Conservation (phyloP, 2,113 vertebrate species). For the Gallinago media region DNA sequence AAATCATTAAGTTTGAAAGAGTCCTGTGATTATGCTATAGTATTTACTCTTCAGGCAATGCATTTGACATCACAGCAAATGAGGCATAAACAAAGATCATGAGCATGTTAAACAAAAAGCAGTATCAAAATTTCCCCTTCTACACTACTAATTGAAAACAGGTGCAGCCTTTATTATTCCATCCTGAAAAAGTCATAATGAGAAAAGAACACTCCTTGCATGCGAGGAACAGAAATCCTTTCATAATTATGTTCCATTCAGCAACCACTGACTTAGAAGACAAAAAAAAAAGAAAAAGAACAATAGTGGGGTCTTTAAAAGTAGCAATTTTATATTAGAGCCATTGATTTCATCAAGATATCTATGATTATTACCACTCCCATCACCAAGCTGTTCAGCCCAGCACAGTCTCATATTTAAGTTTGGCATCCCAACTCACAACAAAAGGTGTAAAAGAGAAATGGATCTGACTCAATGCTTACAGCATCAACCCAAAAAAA, state of each 20-base stretch:
- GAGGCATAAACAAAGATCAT: constrained; percentile 80
- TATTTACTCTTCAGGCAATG: constrained; percentile 77
- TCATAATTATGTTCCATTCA: constrained; percentile 85
- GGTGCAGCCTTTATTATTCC: constrained; percentile 85
- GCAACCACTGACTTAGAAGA: constrained; percentile 76
- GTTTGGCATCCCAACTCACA: constrained; percentile 55
- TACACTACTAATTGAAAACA: constrained; percentile 81
- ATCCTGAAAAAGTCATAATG: constrained; percentile 84
- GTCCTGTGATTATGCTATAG: constrained; percentile 75
- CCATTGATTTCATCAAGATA: constrained; percentile 76
- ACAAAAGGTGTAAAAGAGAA: constrained; percentile 44
- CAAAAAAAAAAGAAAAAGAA: constrained; percentile 72
- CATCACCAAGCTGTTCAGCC: constrained; percentile 64
- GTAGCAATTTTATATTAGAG: constrained; percentile 77
- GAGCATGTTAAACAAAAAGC: constrained; percentile 80
- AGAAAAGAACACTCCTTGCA: constrained; percentile 82
- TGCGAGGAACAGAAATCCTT: constrained; percentile 80
- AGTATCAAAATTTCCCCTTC: constrained; percentile 65
- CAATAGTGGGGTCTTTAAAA: constrained; percentile 72
- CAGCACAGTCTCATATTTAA: constrained; percentile 65
- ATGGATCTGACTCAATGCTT: neutral
- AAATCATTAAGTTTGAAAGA: constrained; percentile 71
- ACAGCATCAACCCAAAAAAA: neutral
- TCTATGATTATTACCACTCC: constrained; percentile 75
- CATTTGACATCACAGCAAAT: constrained; percentile 80